Base-by-base conservation (phyloP, 1,140 invertebrate genomes). In the Dinothrombium tinctorium region DNA sequence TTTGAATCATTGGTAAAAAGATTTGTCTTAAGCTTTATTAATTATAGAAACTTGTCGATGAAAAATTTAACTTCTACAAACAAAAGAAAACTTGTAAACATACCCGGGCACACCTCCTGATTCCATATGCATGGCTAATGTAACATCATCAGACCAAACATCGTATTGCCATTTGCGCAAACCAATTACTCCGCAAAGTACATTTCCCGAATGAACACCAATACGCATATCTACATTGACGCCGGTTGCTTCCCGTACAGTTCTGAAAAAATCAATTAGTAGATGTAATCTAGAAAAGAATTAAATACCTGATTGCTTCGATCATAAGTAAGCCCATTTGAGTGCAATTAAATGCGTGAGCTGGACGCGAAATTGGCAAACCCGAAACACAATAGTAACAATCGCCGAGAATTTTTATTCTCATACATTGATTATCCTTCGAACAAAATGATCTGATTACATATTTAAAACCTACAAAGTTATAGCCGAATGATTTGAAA, bases 291-390 rank as follows among this genome's bases (percentile, higher is more conserved):
- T 22, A 35, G 26, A 28, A n/a, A 28, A 8, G n/a, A 28, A n/a
- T 8, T 15, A 35, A 8, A 19, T 23, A 40, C 39, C 21, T 40
- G 12, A 40, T 94, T 12, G 83, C 86, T 49, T 81, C 73, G 50
- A 94, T 92, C 87, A 95, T 94, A 53, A 90, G 80, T 2, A 94
- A 66, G 1, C 86, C 89, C 74, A 92, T 89, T 64, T 94, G 82
- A 8, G 94, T 84, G 58, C 80, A 84, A 59, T 84, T 92, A 44
- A 78, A 73, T 6, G 87, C 87, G 62, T 94, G 89, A 64, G 94
- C 83, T 28, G 66, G 56, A 25, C 84, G 65, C 0, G 82, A 79
- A 46, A 71, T 75, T 11, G 80, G 79, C 37, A 86, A 63, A 17
- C 51, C 80, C 45, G 74, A 82, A 15, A 94, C 82, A 57, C 87